Base-by-base conservation (phyloP, 2,888 invertebrate species). In the Andrena chrysosceles region DNA sequence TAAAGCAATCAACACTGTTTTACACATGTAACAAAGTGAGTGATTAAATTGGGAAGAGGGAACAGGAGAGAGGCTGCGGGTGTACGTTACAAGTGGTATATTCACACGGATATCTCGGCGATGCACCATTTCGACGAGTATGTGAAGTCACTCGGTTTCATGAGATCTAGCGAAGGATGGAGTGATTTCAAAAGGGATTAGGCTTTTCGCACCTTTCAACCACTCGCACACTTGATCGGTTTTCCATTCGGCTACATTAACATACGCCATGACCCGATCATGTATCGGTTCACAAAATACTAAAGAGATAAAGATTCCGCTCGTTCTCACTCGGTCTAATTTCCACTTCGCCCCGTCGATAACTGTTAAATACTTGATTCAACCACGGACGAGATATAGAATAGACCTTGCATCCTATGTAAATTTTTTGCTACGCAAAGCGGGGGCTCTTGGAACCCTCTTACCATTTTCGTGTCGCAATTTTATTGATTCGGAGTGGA, bases 141-240 rank as follows among this genome's bases (percentile, higher is more conserved):
- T 63, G 4, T 16, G 48, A 29, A 10, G 31, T 63, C 49, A 59
- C 48, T 72, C 10, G 8, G 8, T 56, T 77, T 49, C 16, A 23
- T 16, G 8, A 54, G n/a, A 49, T 23, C 13, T 7, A 63, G 20
- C 0, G 10, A 20, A n/a, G 31, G 33, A 59, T 56, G n/a, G n/a
- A 78, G 13, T 33, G n/a, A 71, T 49, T 31, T 2, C 4, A 23
- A 59, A n/a, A 35, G 10, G 67, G 67, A 60, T 67, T 31, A 7
- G 8, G 64, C 63, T 77, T 64, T 68, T 75, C 79, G 82, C 94
- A 98, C 98, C 98, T 96, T 97, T 96, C 88, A 98, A 94, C 98
- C 98, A 98, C 93, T 98, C 98, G 87, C 97, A 97, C 89, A 98
- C 98, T 95, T 98, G 97, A 92, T 98, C 97, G 77, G 97, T 97